A percentile compares a stretch with the other conserved stretches of the same genome.
Evolutionary conservation across 1,140 invertebrate species (phyloP).

Genomic region (Lutraria rhynchaena): DNA sequence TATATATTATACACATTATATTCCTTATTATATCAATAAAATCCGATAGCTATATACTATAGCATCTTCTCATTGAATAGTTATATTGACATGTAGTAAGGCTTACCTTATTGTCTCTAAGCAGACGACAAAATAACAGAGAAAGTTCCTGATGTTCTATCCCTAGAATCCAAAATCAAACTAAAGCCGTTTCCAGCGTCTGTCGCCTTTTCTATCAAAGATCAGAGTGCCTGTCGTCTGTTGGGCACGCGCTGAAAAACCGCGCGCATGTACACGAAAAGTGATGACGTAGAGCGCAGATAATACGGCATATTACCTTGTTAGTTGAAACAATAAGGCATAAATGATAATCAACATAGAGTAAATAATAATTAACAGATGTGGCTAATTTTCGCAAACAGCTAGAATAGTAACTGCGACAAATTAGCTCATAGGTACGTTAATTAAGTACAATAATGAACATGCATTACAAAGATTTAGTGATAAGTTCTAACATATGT

Average conservation of each 20-base stretch:
- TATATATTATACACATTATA: too few relatives aligned
- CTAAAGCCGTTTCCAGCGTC: background rate
- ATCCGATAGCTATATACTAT: too few relatives aligned
- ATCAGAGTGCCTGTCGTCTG: conserved; percentile 17
- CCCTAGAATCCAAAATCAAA: conserved; percentile 13
- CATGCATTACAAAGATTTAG: too few relatives aligned
- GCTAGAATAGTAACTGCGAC: too few relatives aligned
- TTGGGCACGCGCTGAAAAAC: conserved; percentile 26
- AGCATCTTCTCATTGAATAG: too few relatives aligned
- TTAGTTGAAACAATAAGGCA: conserved; percentile 42
- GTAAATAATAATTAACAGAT: conserved; percentile 27
- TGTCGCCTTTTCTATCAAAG: conserved; percentile 24
- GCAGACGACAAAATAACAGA: conserved; percentile 11
- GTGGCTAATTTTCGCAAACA: conserved; percentile 2
- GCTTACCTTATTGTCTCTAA: conserved; percentile 1
- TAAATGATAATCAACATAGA: conserved; percentile 2
- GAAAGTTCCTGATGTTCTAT: conserved; percentile 21
- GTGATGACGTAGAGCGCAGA: conserved; percentile 27
- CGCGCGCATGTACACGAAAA: conserved; percentile 21
- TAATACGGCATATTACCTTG: conserved; percentile 37
- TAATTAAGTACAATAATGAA: too few relatives aligned
- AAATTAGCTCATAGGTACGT: too few relatives aligned
- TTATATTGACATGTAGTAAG: background rate
- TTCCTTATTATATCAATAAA: too few relatives aligned
- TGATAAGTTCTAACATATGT: too few relatives aligned